Evolutionary conservation across 2,888 invertebrate genomes (phyloP).

Genomic region (Drosophila flavopinicola): DNA sequence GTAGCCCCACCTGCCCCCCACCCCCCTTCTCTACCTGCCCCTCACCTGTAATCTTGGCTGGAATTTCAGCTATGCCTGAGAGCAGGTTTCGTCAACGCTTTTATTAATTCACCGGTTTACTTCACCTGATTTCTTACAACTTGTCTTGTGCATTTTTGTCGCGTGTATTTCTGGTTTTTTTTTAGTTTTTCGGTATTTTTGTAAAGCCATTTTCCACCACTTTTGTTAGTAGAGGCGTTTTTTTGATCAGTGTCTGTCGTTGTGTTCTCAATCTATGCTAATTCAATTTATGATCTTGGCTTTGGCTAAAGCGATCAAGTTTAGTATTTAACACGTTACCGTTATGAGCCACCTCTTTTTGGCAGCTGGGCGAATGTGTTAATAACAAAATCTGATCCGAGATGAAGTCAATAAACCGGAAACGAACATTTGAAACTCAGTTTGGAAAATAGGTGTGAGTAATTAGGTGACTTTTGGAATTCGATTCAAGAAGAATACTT

Average conservation of each 20-base stretch:
- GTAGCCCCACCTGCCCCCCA: not conserved
- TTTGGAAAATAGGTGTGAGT: too few relatives aligned
- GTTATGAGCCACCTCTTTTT: constrained; percentile 38
- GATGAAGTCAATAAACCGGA: constrained; percentile 1
- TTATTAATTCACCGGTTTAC: constrained; percentile 75
- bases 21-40: not conserved
- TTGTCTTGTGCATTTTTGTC: constrained; percentile 73
- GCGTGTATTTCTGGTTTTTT: constrained; percentile 73
- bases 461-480: not conserved
- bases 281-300: constrained; percentile 64
- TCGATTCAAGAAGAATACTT: not conserved
- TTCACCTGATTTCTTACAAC: constrained; percentile 69
- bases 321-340: constrained; percentile 55
- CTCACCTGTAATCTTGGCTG: constrained; percentile 38
- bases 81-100: constrained; percentile 72
- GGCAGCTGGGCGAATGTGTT: constrained; percentile 29
- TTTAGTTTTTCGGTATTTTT: not conserved
- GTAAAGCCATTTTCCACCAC: constrained; percentile 13
- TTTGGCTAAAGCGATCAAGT: constrained; percentile 47
- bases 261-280: constrained; percentile 56
- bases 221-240: not conserved
- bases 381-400: constrained; percentile 9
- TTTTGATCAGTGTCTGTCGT: constrained; percentile 8
- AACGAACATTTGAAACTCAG: not conserved
- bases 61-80: constrained; percentile 69